A percentile compares a stretch with the other conserved stretches of the same genome.
These are phyloP conservation scores for Aricia artaxerxes DNA, from an alignment of 2,888 invertebrate genomes.

Conservation along the genomic window DNA sequence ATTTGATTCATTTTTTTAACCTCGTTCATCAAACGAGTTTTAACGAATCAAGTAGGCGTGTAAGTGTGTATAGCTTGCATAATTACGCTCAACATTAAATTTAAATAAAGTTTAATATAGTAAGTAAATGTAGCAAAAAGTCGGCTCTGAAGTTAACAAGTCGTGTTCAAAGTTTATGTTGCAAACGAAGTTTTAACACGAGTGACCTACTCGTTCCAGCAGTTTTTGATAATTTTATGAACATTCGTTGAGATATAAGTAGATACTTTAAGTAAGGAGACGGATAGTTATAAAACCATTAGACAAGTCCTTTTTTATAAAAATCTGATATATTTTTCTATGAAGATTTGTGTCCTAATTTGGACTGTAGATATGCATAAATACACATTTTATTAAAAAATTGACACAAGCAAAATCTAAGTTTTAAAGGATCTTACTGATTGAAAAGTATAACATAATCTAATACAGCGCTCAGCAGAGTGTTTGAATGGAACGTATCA, in stretches of 20 bases:
- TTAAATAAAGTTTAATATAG: neutral
- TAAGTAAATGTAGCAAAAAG: neutral
- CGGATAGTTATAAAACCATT: no score
- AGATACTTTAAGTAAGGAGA: neutral
- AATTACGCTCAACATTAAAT: neutral
- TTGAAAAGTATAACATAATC: neutral
- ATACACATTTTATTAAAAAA: neutral
- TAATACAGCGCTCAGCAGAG: neutral
- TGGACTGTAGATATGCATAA: neutral
- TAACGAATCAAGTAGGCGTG: neutral
- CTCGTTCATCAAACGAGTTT: neutral
- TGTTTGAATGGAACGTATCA: slow-evolving; percentile 24
- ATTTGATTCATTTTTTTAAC: neutral
- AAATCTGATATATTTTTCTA: neutral
- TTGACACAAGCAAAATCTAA: neutral
- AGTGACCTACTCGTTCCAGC: neutral
- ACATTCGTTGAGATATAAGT: neutral
- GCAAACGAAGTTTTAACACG: neutral
- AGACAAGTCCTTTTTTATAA: neutral
- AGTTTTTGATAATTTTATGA: neutral
- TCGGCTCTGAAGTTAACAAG: neutral
- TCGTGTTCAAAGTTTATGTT: neutral
- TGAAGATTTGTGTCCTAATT: no score
- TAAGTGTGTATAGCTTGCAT: neutral
- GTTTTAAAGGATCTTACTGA: neutral